Evolutionary conservation across 2,888 invertebrate species (phyloP).

Genomic region (Augiades crinisus): DNA sequence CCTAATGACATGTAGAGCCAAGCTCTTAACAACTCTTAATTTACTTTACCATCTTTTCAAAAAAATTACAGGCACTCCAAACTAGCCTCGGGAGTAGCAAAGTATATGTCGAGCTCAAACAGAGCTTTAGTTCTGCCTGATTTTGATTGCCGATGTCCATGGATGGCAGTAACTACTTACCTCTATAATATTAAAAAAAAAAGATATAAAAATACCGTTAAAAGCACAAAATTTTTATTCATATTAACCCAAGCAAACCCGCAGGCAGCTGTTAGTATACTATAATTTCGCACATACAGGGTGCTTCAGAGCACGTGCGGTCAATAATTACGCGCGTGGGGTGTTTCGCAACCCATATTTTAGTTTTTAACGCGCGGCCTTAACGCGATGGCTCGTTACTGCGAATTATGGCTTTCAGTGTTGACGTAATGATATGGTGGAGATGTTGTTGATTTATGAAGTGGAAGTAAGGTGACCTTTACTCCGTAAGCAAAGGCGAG

Average conservation of each 20-base stretch:
- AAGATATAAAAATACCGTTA: too few relatives aligned
- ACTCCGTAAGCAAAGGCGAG: too few relatives aligned
- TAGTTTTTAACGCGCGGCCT: background rate
- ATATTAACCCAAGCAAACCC: background rate
- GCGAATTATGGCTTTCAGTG: background rate
- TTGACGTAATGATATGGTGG: background rate
- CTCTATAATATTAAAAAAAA: too few relatives aligned
- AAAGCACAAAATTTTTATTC: background rate
- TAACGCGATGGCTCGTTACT: background rate
- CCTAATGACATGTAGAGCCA: too few relatives aligned
- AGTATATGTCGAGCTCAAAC: too few relatives aligned
- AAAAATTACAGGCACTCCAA: too few relatives aligned
- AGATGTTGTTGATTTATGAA: background rate
- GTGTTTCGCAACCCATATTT: conserved; percentile 7
- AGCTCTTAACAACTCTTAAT: too few relatives aligned
- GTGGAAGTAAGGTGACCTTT: background rate
- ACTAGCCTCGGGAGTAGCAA: too few relatives aligned
- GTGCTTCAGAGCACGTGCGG: conserved; percentile 10
- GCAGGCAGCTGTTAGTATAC: background rate
- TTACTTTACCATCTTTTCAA: too few relatives aligned
- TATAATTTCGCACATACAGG: conserved; percentile 1
- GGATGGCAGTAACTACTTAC: too few relatives aligned
- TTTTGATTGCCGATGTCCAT: too few relatives aligned
- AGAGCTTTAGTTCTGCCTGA: too few relatives aligned
- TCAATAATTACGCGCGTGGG: background rate